Evolutionary conservation across 2,888 invertebrate genomes (phyloP).

Genomic region (Lottia gigantea): DNA sequence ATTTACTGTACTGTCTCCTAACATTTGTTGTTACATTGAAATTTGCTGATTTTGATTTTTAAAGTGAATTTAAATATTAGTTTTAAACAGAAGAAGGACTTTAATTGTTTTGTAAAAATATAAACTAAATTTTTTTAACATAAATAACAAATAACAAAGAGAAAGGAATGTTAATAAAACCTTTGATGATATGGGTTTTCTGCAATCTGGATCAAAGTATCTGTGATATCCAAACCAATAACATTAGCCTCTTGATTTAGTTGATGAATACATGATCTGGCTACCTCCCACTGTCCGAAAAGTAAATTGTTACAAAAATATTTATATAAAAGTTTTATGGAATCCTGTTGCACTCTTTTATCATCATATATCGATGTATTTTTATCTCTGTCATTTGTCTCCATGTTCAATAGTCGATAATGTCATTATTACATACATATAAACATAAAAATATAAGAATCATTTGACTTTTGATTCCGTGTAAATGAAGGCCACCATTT

Average conservation of each 20-base stretch:
- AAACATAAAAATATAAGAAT: background rate
- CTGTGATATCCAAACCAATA: conserved; percentile 33
- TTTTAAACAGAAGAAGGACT: too few species aligned
- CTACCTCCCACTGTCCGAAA: conserved; percentile 65
- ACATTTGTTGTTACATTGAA: too few species aligned
- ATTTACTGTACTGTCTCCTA: too few species aligned
- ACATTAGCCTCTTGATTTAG: conserved; percentile 34
- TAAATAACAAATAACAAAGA: too few species aligned
- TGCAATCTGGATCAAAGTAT: conserved; percentile 47
- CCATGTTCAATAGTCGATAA: conserved; percentile 12
- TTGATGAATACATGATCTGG: conserved; percentile 46
- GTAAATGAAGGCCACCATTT: conserved; percentile 38
- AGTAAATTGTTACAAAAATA: conserved; percentile 62
- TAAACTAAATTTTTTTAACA: too few species aligned
- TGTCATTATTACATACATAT: background rate
- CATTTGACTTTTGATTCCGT: conserved; percentile 11
- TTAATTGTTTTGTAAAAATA: too few species aligned
- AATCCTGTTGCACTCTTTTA: conserved; percentile 28
- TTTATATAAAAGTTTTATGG: conserved; percentile 35
- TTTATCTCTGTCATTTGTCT: background rate
- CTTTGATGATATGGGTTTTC: conserved; percentile 54
- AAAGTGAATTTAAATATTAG: too few species aligned
- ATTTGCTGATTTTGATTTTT: too few species aligned
- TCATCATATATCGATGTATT: conserved; percentile 11
- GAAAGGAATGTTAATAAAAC: conserved; percentile 33